Evolutionary conservation across 1,140 invertebrate species (phyloP).

Genomic region (Callitettix versicolor): DNA sequence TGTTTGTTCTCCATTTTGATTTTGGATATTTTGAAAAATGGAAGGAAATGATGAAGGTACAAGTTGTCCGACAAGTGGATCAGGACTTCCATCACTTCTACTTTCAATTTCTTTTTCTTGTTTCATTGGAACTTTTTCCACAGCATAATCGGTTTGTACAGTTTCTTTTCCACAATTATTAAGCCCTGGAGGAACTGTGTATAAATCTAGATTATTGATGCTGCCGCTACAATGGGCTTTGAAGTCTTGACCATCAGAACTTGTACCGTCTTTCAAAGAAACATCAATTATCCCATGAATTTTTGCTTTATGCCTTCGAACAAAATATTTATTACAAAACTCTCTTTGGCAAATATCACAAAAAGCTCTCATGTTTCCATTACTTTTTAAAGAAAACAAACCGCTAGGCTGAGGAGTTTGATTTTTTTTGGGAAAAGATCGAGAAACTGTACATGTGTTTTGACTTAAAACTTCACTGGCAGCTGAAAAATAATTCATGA

Average conservation of each 20-base stretch:
- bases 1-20: slow-evolving; percentile 17
- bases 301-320: slow-evolving; percentile 49
- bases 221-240: slow-evolving; percentile 10
- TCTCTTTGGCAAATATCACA: slow-evolving; percentile 54
- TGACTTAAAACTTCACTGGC: slow-evolving; percentile 1
- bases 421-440: not conserved
- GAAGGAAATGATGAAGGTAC: not conserved
- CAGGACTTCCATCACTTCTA: slow-evolving; percentile 14
- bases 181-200: not conserved
- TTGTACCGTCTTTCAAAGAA: slow-evolving; percentile 5
- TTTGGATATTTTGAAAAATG: slow-evolving; percentile 6
- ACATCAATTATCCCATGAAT: slow-evolving; percentile 40
- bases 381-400: slow-evolving; percentile 2
- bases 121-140: slow-evolving; percentile 14
- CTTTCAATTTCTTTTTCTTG: slow-evolving; percentile 17
- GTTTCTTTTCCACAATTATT: slow-evolving; percentile 6
- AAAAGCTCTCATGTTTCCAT: slow-evolving; percentile 30
- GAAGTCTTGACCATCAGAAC: slow-evolving; percentile 15
- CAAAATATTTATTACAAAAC: slow-evolving; percentile 62
- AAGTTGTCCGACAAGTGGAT: slow-evolving; percentile 1
- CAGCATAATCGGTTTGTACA: not conserved
- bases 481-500: slow-evolving; percentile 20
- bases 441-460: not conserved
- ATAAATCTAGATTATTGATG: not conserved
- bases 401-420: not conserved